Conservation (phyloP, 2,113 vertebrate species). For the Nothoprocta pentlandii region DNA sequence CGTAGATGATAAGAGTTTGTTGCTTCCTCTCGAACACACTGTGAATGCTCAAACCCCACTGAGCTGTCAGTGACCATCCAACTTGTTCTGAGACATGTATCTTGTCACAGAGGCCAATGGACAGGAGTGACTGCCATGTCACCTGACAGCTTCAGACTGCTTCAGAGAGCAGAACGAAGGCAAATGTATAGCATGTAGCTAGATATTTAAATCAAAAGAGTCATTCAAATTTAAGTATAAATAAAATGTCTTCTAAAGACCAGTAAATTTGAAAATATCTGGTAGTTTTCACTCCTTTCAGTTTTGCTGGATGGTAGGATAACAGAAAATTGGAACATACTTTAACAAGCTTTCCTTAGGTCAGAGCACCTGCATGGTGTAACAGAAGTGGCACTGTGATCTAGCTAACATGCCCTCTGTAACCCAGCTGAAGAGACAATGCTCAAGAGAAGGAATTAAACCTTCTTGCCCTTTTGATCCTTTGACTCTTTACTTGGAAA, state of each 20-base stretch:
- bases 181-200: neutral
- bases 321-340: neutral
- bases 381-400: neutral
- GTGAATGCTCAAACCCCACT: neutral
- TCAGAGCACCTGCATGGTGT: neutral
- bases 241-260: fast-evolving
- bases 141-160: neutral
- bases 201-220: neutral
- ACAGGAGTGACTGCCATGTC: neutral
- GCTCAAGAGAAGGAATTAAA: neutral
- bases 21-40: neutral
- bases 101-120: neutral
- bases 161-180: slow-evolving; percentile 10
- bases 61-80: slow-evolving; percentile 27
- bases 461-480: neutral
- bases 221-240: neutral
- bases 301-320: neutral
- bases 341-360: neutral
- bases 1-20: neutral
- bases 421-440: neutral
- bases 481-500: neutral
- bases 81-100: slow-evolving; percentile 5
- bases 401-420: neutral
- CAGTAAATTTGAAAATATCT: neutral
- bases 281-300: neutral